Percentiles rank a stretch among this genome's conserved stretches.
phyloP scores from a whole-genome alignment of 2,797 vertebrate genomes.

The Antrozous pallidus region DNA sequence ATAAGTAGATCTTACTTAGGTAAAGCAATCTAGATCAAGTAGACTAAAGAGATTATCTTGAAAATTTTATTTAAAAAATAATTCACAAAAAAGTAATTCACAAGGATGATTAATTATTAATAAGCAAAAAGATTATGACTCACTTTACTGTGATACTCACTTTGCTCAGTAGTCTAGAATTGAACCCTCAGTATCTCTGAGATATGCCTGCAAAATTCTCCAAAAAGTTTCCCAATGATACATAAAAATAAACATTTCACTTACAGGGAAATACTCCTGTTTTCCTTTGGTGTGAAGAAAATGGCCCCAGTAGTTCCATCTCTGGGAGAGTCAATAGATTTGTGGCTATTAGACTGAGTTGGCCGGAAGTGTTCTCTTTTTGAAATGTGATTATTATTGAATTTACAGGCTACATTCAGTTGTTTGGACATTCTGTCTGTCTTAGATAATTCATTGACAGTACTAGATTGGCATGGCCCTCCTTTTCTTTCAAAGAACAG shows the following conservation, averaged over 20 bases:
- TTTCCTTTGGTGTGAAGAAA: constrained; percentile 92
- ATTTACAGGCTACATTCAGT: constrained; percentile 84
- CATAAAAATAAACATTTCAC: constrained; percentile 75
- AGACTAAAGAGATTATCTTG: neutral
- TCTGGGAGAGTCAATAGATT: constrained; percentile 77
- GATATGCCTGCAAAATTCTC: constrained; percentile 2
- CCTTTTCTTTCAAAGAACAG: constrained; percentile 80
- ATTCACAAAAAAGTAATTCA: neutral
- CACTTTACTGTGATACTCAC: neutral
- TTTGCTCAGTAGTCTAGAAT: neutral
- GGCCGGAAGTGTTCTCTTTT: constrained; percentile 78
- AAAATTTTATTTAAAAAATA: neutral
- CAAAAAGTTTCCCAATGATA: constrained; percentile 21
- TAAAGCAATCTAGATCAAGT: constrained; percentile 10
- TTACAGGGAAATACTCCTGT: constrained; percentile 87
- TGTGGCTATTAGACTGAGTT: constrained; percentile 78
- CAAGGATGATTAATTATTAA: neutral
- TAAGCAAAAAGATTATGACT: neutral
- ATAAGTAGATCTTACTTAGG: neutral
- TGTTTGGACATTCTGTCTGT: constrained; percentile 86
- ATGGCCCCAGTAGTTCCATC: constrained; percentile 83
- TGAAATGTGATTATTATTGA: constrained; percentile 66
- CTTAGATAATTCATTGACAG: constrained; percentile 49
- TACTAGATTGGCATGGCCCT: constrained; percentile 70
- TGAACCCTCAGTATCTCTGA: neutral